A percentile compares a stretch with the other conserved stretches of the same genome.
phyloP scores from a whole-genome alignment of 2,113 vertebrate genomes.

The Falcunculus frontatus region DNA sequence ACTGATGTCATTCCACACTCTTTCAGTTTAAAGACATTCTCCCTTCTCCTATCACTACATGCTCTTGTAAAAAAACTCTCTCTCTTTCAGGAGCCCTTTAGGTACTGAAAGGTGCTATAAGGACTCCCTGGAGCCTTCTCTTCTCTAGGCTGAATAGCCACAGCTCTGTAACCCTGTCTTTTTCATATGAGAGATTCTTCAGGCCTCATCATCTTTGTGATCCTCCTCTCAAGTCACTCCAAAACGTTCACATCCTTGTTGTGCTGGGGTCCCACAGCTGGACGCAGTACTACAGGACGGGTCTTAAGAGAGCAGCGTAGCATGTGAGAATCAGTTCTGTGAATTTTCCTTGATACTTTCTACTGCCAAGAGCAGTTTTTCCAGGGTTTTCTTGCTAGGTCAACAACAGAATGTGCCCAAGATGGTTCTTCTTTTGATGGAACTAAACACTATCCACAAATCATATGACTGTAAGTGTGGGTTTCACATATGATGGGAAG shows the following conservation, averaged over 20 bases:
- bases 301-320: too few species aligned
- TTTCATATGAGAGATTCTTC: neutral
- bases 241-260: too few species aligned
- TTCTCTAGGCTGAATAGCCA: neutral
- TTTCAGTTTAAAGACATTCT: neutral
- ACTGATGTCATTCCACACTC: neutral
- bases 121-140: neutral
- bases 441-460: neutral
- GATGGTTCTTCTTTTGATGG: neutral
- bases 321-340: neutral
- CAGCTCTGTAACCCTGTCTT: neutral
- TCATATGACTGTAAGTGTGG: neutral
- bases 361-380: neutral
- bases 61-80: neutral
- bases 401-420: neutral
- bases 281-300: fast-evolving
- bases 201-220: neutral
- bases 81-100: neutral
- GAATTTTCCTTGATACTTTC: neutral
- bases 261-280: neutral
- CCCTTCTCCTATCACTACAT: neutral
- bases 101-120: neutral
- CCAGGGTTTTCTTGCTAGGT: neutral
- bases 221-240: neutral
- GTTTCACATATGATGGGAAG: neutral